Conservation (phyloP, 2,113 vertebrate species). For the Cervus canadensis region DNA sequence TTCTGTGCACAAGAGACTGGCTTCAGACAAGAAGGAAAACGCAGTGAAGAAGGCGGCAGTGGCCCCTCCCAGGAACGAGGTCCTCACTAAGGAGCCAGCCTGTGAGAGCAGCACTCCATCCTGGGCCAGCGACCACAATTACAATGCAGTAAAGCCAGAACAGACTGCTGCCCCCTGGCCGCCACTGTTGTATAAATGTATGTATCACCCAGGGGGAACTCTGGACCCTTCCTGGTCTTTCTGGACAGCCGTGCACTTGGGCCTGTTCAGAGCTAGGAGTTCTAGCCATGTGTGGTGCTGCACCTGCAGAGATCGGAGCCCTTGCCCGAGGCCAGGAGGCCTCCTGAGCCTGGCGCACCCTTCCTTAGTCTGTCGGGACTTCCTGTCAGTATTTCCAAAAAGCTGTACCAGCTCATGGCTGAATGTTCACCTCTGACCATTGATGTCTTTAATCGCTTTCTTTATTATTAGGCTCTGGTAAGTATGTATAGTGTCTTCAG, state of each 20-base stretch:
- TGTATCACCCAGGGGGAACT: constrained; percentile 89
- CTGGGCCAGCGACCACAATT: constrained; percentile 90
- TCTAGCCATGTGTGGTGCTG: background rate
- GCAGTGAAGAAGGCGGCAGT: constrained; percentile 71
- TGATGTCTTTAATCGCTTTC: constrained; percentile 43
- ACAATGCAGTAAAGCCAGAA: constrained; percentile 95
- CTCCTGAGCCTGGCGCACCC: background rate
- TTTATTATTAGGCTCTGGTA: constrained; percentile 48
- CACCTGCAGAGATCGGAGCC: constrained; percentile 68
- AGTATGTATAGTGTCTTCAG: constrained; percentile 31
- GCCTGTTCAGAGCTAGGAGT: constrained; percentile 61
- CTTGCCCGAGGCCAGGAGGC: background rate
- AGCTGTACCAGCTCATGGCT: constrained; percentile 49
- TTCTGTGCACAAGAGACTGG: constrained; percentile 81
- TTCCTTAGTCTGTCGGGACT: background rate
- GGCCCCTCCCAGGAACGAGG: constrained; percentile 70
- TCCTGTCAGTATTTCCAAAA: background rate
- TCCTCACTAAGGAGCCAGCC: constrained; percentile 75
- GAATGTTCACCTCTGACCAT: constrained; percentile 40
- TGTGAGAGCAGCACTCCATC: constrained; percentile 84
- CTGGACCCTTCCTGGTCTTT: constrained; percentile 65
- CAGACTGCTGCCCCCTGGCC: constrained; percentile 87
- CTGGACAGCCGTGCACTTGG: constrained; percentile 61
- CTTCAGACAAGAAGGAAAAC: constrained; percentile 80
- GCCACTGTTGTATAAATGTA: constrained; percentile 94